Base-by-base conservation (phyloP, 1,140 invertebrate species). In the Schlechtendalia chinensis region DNA sequence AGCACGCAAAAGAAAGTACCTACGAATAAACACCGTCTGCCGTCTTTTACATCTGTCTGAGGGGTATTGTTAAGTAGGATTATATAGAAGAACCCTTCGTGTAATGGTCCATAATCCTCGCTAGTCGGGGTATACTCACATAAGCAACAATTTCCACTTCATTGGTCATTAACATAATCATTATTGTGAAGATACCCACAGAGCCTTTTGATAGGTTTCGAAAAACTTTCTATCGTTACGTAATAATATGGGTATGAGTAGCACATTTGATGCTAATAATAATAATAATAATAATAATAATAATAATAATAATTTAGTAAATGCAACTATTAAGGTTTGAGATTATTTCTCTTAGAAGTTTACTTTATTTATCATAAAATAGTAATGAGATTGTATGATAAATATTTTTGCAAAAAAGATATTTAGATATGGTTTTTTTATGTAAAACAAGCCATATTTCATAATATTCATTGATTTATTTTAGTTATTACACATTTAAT, bases 131-230 rank as follows among this genome's bases (percentile, higher is more conserved):
- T 32, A 14, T 29, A 50, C 39, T 24, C 65, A 29, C 8, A 72
- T 53, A 45, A 77, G 32, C 72, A 22, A 24, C 14, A 47, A 77
- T 77, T 77, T 77, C 72, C 72, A 77, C 72, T 77, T 77, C 72
- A 77, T 77, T 45, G 72, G 72, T 77, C 72, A 77, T 77, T 59
- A 59, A 14, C 32, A 45, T 59, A 59, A 59, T 12, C 32, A 45
- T 77, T 59, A 59, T 77, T 77, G 54, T 45, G 10, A 39, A 39
- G 32, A 59, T 45, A 39, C 39, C 72, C 29, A 16, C 5, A 5
- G 39, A 77, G n/a, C 19, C 54, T 77, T 24, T 27, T 27, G 29
- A 59, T 50, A 29, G 19, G 54, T 56, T 54, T 74, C 32, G n/a
- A 74, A 11, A 74, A 74, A 74, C 11, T 29, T 32, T 56, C 10